Base-by-base conservation (phyloP, 2,888 invertebrate species). In the Synergus japonicus region DNA sequence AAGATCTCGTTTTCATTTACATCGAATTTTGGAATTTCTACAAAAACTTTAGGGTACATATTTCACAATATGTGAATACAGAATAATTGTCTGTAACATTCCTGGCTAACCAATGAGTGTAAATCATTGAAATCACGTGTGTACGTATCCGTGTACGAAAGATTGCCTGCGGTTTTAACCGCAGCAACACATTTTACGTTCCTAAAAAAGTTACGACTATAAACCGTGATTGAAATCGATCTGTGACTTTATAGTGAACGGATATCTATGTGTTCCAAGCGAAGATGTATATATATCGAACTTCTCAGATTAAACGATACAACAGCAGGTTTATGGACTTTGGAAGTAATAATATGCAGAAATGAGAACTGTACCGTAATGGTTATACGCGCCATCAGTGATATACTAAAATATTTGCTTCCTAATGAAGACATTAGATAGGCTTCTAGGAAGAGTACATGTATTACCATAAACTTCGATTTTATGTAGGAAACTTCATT, bases 191-290 rank as follows among this genome's bases (percentile, higher is more conserved):
- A 67, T 76, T 82, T 85, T 80, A 83, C 80, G 29, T 18, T 76
- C 54, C 58, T 18, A 73, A 66, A 60, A 65, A 73, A 66, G 37
- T 29, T 65, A 22, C 63, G 73, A 78, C 79, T 83, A 76, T 81
- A 84, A 78, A 79, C 78, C 67, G 67, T 66, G 80, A 82, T 81
- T 77, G 85, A 81, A 84, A 83, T 81, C 69, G 69, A 79, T 77
- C 78, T 79, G 82, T 29, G 29, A 12, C 29, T 63, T 63, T 63
- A 63, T 63, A 29, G 63, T 63, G 0, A 12, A 12, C 29, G 18
- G 12, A 63, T 37, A 37, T 4, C 37, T 37, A 37, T 37, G 37
- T 37, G 5, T 37, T 5, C 5, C 5, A 37, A 37, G 3, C 37
- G 37, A 37, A 37, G 37, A 37, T 37, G 37, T 37, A 37, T 5